phyloP scores from a whole-genome alignment of 2,113 vertebrate species.

The Nycticebus coucang region DNA sequence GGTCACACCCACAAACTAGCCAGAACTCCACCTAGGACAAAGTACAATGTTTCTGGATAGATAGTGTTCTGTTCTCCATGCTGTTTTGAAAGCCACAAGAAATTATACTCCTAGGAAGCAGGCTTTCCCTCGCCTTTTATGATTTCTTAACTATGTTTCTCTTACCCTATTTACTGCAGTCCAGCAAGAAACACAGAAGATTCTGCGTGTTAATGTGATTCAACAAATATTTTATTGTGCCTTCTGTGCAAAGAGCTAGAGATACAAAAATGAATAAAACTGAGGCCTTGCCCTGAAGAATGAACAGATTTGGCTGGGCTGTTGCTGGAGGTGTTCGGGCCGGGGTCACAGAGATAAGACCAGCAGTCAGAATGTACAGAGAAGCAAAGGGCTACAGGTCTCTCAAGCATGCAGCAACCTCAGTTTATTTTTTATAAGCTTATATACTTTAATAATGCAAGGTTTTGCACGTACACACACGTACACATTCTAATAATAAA shows the following conservation, averaged over 20 bases:
- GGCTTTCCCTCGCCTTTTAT: background rate
- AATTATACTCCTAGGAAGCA: background rate
- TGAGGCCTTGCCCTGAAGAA: background rate
- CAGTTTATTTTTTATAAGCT: too few relatives aligned
- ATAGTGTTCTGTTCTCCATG: background rate
- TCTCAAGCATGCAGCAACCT: too few relatives aligned
- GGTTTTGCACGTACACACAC: too few relatives aligned
- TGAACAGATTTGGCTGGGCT: background rate
- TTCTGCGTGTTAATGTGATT: background rate
- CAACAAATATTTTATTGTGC: constrained; percentile 31
- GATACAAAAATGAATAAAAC: background rate
- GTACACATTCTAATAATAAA: too few relatives aligned
- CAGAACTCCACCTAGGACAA: background rate
- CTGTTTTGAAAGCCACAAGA: constrained; percentile 4
- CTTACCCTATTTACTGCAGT: background rate
- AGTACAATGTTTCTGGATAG: background rate
- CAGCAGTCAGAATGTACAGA: too few relatives aligned
- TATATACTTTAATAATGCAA: too few relatives aligned
- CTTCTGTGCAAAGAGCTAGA: background rate
- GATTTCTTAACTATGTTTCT: background rate
- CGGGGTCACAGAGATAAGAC: too few relatives aligned
- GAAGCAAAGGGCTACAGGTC: too few relatives aligned
- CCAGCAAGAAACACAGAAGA: background rate
- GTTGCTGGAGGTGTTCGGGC: too few relatives aligned
- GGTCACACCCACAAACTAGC: background rate